Evolutionary conservation across 2,797 vertebrate genomes (phyloP).

Genomic region (Mormyrus hasselquistii): DNA sequence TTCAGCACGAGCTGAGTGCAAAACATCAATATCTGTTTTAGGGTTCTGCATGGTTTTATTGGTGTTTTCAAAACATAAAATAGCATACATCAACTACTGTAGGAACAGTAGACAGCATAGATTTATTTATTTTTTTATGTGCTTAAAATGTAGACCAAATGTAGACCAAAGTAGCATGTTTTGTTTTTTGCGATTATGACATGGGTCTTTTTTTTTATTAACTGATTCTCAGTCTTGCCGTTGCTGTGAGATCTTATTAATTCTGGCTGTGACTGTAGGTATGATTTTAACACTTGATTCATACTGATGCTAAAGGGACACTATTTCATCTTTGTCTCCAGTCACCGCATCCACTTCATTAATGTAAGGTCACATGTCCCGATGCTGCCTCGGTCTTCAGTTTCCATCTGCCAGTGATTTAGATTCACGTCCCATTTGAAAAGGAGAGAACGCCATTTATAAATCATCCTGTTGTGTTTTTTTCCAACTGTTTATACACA

Average conservation of each 20-base stretch:
- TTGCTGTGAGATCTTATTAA: neutral
- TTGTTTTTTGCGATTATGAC: neutral
- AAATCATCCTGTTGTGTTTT: neutral
- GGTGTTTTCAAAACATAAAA: neutral
- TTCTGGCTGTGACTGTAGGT: neutral
- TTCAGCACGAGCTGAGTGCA: neutral
- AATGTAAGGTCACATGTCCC: neutral
- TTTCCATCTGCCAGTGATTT: neutral
- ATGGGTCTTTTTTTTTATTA: neutral
- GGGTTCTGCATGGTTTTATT: neutral
- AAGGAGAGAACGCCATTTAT: neutral
- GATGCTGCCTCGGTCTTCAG: neutral
- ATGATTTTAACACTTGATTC: neutral
- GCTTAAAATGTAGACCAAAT: neutral
- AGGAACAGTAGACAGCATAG: neutral
- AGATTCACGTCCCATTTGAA: neutral
- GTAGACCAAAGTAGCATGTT: neutral
- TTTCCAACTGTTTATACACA: neutral
- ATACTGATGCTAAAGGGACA: neutral
- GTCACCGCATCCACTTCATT: neutral
- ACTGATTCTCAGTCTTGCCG: neutral
- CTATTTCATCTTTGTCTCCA: neutral
- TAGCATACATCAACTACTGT: neutral
- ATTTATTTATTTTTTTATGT: neutral
- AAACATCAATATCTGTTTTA: neutral